phyloP scores from a whole-genome alignment of 2,888 invertebrate species.

The Rhamphomyia laevipes region DNA sequence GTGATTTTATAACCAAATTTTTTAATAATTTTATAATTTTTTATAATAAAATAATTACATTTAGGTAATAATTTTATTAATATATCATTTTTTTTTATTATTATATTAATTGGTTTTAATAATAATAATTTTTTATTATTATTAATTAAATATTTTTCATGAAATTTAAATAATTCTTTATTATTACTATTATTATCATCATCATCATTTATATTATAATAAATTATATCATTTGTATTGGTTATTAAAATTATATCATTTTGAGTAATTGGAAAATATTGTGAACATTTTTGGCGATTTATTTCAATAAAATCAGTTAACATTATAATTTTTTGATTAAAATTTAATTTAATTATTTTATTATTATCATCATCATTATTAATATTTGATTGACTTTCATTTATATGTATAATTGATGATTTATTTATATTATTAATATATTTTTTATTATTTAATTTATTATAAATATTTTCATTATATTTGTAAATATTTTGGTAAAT shows the following conservation, averaged over 20 bases:
- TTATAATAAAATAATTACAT: constrained; percentile 39
- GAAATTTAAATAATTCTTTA: constrained; percentile 12
- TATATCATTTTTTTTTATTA: not conserved
- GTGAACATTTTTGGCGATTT: constrained; percentile 74
- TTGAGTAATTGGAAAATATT: constrained; percentile 63
- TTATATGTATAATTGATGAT: not conserved
- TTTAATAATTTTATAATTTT: constrained; percentile 42
- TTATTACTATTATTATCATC: not conserved
- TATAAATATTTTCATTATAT: constrained; percentile 7
- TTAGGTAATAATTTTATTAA: not conserved
- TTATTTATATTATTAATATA: not conserved
- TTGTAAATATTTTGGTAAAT: constrained; percentile 46
- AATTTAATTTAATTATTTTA: not conserved
- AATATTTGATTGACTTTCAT: not conserved
- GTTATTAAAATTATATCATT: constrained; percentile 39
- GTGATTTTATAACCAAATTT: constrained; percentile 48
- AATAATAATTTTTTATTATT: not conserved
- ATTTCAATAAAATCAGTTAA: constrained; percentile 81
- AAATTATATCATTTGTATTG: constrained; percentile 14
- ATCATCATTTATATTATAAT: constrained; percentile 20
- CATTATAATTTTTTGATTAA: constrained; percentile 66
- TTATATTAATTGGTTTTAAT: not conserved
- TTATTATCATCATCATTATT: not conserved
- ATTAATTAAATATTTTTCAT: constrained; percentile 13
- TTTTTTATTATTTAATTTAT: not conserved